Conservation (phyloP, 2,113 vertebrate species). For the Oreochromis aureus region DNA sequence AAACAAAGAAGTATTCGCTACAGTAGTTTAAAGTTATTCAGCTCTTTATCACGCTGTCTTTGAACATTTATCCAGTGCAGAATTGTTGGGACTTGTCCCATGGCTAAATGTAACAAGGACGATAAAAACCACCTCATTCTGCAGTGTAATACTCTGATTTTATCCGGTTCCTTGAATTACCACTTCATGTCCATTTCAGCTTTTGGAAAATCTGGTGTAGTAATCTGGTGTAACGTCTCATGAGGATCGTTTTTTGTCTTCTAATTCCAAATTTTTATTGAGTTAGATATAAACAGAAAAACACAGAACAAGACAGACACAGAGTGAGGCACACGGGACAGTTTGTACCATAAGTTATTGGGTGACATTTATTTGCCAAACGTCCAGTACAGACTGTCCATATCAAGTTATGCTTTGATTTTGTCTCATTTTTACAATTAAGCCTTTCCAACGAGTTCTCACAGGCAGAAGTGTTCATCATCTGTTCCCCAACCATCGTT, state of each 20-base stretch:
- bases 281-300: background rate
- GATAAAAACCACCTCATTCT: background rate
- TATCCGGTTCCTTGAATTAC: background rate
- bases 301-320: background rate
- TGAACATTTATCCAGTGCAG: background rate
- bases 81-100: background rate
- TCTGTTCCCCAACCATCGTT: background rate
- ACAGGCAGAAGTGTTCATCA: background rate
- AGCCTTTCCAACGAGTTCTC: background rate
- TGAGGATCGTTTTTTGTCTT: background rate
- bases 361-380: background rate
- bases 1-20: accelerated
- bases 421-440: background rate
- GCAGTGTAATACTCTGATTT: background rate
- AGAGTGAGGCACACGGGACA: background rate
- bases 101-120: no score
- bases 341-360: background rate
- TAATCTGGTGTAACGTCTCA: background rate
- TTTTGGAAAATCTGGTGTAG: background rate
- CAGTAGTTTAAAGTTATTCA: background rate
- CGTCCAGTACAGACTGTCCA: background rate
- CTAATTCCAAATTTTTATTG: no score
- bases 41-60: background rate
- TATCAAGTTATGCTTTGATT: background rate
- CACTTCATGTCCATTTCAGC: background rate